Base-by-base conservation (phyloP, 2,888 invertebrate species). In the Stenurella melanura region DNA sequence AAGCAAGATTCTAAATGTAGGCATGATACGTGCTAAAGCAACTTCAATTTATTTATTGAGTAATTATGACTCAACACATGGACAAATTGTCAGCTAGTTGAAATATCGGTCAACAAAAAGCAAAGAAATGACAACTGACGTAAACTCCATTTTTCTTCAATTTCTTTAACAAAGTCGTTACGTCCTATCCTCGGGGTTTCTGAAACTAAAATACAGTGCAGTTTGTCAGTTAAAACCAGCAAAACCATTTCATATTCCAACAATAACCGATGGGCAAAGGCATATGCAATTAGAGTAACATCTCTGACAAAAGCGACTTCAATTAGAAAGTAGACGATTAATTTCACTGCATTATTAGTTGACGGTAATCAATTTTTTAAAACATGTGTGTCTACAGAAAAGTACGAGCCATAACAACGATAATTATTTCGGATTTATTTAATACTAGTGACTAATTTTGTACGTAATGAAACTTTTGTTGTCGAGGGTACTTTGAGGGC, bases 171-270 rank as follows among this genome's bases (percentile, higher is more conserved):
- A 50, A 21, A 26, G 60, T 60, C 60, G 60, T 60, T 60, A 60
- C 26, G 15, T 30, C 15, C 15, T 60, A 21, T 21, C 60, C 60
- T 30, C 50, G 6, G 60, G 30, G 60, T 26, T 15, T 26, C 1
- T 26, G 2, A 9, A 26, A 26, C 30, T 60, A 60, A 60, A 60
- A 26, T 60, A n/a, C n/a, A 60, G 30, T 26, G 26, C 15, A n/a
- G n/a, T n/a, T 21, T 60, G 60, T 50, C 60, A 15, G 60, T 60
- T 26, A 30, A 26, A 26, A 21, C 60, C 21, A 38, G 11, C 21
- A 42, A 19, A 66, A 66, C 66, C 66, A 66, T 66, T 66, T 42
- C 42, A 38, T 38, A 66, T 66, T 4, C 50, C 17, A 18, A 38
- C 64, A 64, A 66, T 66, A 38, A 34, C 66, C 38, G 19, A 30